Base-by-base conservation (phyloP, 2,113 vertebrate genomes). In the Larimichthys polyactis region DNA sequence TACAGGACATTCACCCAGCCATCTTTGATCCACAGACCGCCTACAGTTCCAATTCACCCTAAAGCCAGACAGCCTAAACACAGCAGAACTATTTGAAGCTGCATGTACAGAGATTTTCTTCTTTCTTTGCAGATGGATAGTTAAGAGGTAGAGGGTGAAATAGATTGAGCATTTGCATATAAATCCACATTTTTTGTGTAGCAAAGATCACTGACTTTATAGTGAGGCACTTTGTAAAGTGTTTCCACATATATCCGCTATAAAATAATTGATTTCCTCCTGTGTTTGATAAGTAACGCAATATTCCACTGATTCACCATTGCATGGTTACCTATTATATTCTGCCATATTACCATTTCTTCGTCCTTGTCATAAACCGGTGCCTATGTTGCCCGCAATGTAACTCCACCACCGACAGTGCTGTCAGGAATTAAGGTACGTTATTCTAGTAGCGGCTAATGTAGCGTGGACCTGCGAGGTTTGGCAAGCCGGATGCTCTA, bases 1-100 rank as follows among this genome's bases (percentile, higher is more conserved):
- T 65, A 46, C 12, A 69, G 65, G 66, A 74, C 44, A 12, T 55
- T 40, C 24, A 29, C 29, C 1, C 36, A 22, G 40, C 27, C 27
- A 54, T 75, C 43, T 86, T 86, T 86, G 83, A 88, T 78, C 64
- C 67, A 62, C 17, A 7, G 14, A 44, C 77, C 55, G 71, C 69
- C 73, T n/a, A 15, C 69, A 58, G 70, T n/a, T 75, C 57, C 32
- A 32, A 9, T 77, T 51, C 46, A 52, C 29, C 71, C 29, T 16
- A 10, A 24, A 78, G 63, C 75, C 49, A 22, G 15, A 20, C 46
- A 19, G 5, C 14, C 24, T 8, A 48, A 62, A 81, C 69, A 60
- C 51, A 15, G n/a, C 29, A 9, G 16, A 36, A 43, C 11, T 24
- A 36, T 64, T 48, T 48, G 16, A 58, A 71, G 59, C 43, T 36